These are phyloP conservation scores for Aphelinus certus DNA, from an alignment of 1,140 invertebrate species.

Conservation along the genomic window DNA sequence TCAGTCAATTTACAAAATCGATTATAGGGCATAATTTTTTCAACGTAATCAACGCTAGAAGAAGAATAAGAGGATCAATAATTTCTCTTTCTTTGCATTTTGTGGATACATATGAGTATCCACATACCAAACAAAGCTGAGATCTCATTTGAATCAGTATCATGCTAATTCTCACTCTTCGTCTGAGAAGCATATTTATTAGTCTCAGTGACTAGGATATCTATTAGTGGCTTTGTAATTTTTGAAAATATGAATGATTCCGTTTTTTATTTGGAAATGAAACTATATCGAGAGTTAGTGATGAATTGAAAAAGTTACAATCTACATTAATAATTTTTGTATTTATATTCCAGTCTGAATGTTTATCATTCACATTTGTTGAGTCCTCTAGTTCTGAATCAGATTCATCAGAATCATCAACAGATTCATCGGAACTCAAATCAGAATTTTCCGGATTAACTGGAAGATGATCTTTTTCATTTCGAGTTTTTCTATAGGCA, in stretches of 20 bases:
- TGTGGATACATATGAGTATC: constrained; percentile 13
- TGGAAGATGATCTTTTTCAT: not conserved
- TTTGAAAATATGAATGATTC: constrained; percentile 5
- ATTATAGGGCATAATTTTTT: not conserved
- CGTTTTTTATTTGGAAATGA: not conserved
- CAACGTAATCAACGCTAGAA: constrained; percentile 16
- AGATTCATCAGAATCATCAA: not conserved
- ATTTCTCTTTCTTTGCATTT: constrained; percentile 13
- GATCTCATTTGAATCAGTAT: too few relatives aligned
- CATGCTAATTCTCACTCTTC: too few relatives aligned
- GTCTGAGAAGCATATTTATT: too few relatives aligned
- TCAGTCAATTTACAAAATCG: constrained; percentile 9
- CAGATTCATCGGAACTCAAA: constrained; percentile 13
- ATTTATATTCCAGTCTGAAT: not conserved
- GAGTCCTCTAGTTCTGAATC: not conserved
- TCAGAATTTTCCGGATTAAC: constrained; percentile 10
- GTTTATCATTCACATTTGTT: not conserved
- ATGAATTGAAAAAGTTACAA: constrained; percentile 9
- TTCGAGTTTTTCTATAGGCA: not conserved
- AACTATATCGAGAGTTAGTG: not conserved
- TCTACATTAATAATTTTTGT: not conserved
- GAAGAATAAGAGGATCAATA: constrained; percentile 16
- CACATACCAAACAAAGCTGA: too few relatives aligned
- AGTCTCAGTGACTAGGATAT: not conserved
- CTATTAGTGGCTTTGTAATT: not conserved